Percentiles rank a stretch among this genome's conserved stretches.
Conservation (phyloP, 1,140 invertebrate species). For the Agrypnia vestita region DNA sequence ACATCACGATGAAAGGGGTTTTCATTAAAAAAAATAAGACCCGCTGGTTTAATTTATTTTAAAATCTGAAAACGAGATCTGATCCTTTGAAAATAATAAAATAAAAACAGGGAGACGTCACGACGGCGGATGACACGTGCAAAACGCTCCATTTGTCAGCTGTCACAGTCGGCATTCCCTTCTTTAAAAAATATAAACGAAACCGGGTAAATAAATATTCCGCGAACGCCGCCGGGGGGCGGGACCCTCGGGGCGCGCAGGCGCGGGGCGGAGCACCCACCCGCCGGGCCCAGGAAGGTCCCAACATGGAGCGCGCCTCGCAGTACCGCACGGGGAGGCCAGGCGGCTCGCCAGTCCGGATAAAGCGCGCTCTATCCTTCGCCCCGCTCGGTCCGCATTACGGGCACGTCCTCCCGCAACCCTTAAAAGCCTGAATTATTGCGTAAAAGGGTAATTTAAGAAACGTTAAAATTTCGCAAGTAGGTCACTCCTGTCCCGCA, state of each 20-base stretch:
- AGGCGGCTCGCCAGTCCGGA: constrained; percentile 23
- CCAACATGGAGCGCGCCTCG: constrained; percentile 13
- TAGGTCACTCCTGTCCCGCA: background rate
- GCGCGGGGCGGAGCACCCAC: background rate
- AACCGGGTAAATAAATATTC: constrained; percentile 28
- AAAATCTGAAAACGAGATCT: no score
- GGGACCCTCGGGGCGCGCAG: background rate
- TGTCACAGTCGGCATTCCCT: constrained; percentile 18
- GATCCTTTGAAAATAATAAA: no score
- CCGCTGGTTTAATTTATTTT: no score
- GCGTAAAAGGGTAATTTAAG: background rate
- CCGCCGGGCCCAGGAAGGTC: constrained; percentile 16
- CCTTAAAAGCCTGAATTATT: background rate
- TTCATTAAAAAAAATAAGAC: no score
- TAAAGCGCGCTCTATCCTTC: background rate
- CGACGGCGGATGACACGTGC: constrained; percentile 20
- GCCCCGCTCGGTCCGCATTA: background rate
- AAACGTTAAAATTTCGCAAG: background rate
- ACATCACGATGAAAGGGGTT: no score
- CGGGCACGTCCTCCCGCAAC: background rate
- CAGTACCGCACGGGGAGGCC: constrained; percentile 10
- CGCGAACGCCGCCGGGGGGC: constrained; percentile 22
- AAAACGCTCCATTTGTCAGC: constrained; percentile 32
- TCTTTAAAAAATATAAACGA: background rate
- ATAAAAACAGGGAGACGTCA: no score